These are phyloP conservation scores for Pipistrellus nathusii DNA, from an alignment of 2,797 vertebrate genomes.

Conservation along the genomic window DNA sequence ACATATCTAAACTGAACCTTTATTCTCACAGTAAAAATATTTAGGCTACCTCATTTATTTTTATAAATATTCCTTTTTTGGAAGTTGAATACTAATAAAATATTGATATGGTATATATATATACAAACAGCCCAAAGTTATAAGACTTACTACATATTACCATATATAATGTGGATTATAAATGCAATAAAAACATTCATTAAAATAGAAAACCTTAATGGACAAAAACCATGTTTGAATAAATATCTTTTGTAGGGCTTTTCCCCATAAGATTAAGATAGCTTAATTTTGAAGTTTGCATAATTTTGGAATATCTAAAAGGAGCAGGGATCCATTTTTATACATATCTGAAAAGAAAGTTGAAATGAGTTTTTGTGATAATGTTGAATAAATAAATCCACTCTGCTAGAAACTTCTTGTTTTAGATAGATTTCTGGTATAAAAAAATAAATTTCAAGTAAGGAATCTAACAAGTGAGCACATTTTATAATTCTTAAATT, in stretches of 20 bases:
- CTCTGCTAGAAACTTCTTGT: background rate
- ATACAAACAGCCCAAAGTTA: background rate
- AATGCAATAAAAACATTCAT: background rate
- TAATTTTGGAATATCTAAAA: background rate
- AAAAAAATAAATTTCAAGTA: background rate
- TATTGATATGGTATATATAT: background rate
- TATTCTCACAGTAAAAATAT: background rate
- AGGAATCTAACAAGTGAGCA: background rate
- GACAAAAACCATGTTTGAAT: background rate
- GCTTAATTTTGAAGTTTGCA: slow-evolving; percentile 19
- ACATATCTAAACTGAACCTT: background rate
- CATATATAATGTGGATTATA: background rate
- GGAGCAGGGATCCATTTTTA: background rate
- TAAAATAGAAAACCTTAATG: background rate
- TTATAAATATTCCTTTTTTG: background rate
- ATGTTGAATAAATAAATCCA: background rate
- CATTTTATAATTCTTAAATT: background rate
- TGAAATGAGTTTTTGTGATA: background rate
- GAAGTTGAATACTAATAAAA: background rate
- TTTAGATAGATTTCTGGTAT: background rate
- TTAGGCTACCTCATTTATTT: background rate
- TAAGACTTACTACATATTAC: background rate
- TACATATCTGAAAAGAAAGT: slow-evolving; percentile 28
- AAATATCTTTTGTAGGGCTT: background rate
- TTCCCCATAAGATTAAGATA: background rate